Evolutionary conservation across 2,797 vertebrate genomes (phyloP).

Genomic region (Liparis tanakae): DNA sequence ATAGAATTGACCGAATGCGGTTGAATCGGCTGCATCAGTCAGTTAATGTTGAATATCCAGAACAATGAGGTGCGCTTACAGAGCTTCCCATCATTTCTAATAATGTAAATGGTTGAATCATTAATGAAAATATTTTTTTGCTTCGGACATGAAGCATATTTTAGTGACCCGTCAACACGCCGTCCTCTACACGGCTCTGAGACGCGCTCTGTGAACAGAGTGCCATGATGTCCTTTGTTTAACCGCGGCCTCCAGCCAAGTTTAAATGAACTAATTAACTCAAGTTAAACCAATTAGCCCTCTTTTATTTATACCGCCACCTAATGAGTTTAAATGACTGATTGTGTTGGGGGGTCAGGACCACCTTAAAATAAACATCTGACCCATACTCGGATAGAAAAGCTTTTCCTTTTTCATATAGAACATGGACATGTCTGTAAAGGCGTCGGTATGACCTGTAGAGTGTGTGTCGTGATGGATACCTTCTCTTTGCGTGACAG

Average conservation of each 20-base stretch:
- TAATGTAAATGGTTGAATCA: neutral
- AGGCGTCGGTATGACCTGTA: neutral
- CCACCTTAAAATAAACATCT: slow-evolving; percentile 61
- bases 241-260: slow-evolving; percentile 49
- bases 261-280: slow-evolving; percentile 72
- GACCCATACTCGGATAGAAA: neutral
- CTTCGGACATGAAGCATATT: neutral
- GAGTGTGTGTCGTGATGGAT: slow-evolving; percentile 12
- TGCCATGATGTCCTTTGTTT: slow-evolving; percentile 51
- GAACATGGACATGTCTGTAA: neutral
- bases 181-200: slow-evolving; percentile 11
- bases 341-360: slow-evolving; percentile 48
- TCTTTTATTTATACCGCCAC: slow-evolving; percentile 71
- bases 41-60: neutral
- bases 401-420: slow-evolving; percentile 14
- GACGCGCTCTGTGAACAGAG: slow-evolving; percentile 55
- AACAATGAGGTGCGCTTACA: neutral
- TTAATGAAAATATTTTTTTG: neutral
- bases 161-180: neutral
- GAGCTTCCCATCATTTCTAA: neutral
- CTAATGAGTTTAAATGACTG: slow-evolving; percentile 65
- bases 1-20: neutral
- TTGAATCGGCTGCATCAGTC: neutral
- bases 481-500: slow-evolving; percentile 89
- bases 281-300: slow-evolving; percentile 77